Base-by-base conservation (phyloP, 2,113 vertebrate genomes). In the Lutjanus erythropterus region DNA sequence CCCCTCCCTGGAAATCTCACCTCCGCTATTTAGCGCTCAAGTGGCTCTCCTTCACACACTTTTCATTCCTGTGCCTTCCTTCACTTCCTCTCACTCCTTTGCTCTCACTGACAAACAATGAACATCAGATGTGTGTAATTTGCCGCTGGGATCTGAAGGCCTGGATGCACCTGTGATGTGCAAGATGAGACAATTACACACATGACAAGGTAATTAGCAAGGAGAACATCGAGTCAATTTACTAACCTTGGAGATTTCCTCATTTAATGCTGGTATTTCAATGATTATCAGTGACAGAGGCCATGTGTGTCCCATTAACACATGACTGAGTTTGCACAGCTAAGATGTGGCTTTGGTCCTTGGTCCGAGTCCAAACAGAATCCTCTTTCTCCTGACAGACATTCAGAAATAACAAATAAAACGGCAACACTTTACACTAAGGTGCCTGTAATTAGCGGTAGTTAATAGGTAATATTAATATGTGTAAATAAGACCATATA, bases 121-220 rank as follows among this genome's bases (percentile, higher is more conserved):
- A 89, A 53, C 78, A 86, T 92, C 92, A 92, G 88, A 92, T 93
- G 90, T 91, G 82, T 42, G 23, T 84, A 90, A 89, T 80, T n/a
- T 71, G 71, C 81, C 6, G 53, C 73, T 53, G 73, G 60, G 87
- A 89, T 86, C 74, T 81, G 58, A 90, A 81, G 79, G 49, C 67
- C 46, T 60, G 80, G 55, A 76, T 59, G 71, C 83, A 91, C 91
- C 89, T 91, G 86, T 78, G 90, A 81, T 82, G 71, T 75, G 52
- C 71, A 27, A 78, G 80, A 89, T 68, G 75, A 81, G 81, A 86
- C 75, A 88, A 87, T 91, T 88, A 79, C 77, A 77, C 65, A 71
- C 78, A 75, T 85, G 88, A 90, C 78, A 62, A 75, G 86, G 65
- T 81, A 77, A 87, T 93, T 90, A 91, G 85, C 31, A 33, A 49